A percentile compares a stretch with the other conserved stretches of the same genome.
phyloP scores from a whole-genome alignment of 1,140 invertebrate species.

The Nylanderia fulva region DNA sequence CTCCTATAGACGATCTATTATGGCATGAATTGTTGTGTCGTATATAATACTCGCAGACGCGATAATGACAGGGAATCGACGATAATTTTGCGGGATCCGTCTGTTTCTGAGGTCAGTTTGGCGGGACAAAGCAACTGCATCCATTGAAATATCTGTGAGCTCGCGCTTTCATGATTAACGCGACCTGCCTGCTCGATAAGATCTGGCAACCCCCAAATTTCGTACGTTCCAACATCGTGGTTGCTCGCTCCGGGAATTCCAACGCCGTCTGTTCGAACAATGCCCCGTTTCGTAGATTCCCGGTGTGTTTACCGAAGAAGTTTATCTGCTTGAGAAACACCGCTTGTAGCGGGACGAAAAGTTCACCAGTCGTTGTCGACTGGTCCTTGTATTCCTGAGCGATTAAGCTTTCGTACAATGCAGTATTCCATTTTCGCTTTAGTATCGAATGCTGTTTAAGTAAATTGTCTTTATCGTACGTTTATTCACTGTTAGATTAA shows the following conservation, averaged over 20 bases:
- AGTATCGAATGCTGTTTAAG: neutral
- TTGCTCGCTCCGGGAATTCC: slow-evolving; percentile 66
- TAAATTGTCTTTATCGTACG: neutral
- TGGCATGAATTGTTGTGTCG: slow-evolving; percentile 31
- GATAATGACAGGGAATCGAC: slow-evolving; percentile 45
- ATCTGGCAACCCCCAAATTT: slow-evolving; percentile 66
- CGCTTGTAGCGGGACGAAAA: slow-evolving; percentile 25
- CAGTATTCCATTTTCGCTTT: slow-evolving; percentile 27
- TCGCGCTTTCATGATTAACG: slow-evolving; percentile 66
- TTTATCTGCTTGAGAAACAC: slow-evolving; percentile 52
- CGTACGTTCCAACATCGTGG: slow-evolving; percentile 48
- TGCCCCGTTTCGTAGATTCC: slow-evolving; percentile 37
- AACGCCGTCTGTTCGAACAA: slow-evolving; percentile 58
- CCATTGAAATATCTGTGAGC: slow-evolving; percentile 63
- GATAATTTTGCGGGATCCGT: slow-evolving; percentile 54
- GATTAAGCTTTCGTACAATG: slow-evolving; percentile 58
- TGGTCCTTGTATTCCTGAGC: slow-evolving; percentile 27
- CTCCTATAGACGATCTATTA: neutral
- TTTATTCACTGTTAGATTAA: neutral
- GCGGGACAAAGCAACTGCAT: slow-evolving; percentile 69
- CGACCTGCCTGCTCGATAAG: slow-evolving; percentile 59
- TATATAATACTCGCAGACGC: slow-evolving; percentile 26
- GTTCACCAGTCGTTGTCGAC: slow-evolving; percentile 45
- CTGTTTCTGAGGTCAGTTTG: slow-evolving; percentile 60
- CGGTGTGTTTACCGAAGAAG: slow-evolving; percentile 63